Evolutionary conservation across 2,113 vertebrate genomes (phyloP).

Genomic region (Eubucco bourcierii): DNA sequence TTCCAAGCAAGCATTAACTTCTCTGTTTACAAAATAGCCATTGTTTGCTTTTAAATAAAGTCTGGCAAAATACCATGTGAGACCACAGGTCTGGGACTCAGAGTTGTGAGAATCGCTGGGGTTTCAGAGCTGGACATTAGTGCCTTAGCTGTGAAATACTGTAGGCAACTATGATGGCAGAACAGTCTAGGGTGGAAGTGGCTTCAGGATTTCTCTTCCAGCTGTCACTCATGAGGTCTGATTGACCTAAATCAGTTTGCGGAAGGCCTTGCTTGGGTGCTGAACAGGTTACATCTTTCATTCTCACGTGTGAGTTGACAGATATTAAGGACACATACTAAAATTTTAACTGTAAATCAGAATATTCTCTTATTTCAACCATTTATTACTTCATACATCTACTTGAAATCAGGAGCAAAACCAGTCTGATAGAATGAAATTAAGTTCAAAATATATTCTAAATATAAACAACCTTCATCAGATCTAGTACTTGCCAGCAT

Average conservation of each 20-base stretch:
- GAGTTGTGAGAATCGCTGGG: not conserved
- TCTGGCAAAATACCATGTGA: not conserved
- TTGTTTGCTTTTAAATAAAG: not conserved
- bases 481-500: not conserved
- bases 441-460: not conserved
- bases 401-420: not conserved
- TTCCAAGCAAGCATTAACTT: not conserved
- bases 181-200: not conserved
- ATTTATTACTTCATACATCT: not conserved
- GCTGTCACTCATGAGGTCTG: not conserved
- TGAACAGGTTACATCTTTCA: not conserved
- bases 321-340: not conserved
- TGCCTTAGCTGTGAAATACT: not conserved
- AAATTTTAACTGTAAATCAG: not conserved
- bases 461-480: not conserved
- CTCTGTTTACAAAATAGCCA: not conserved
- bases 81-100: not conserved
- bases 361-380: not conserved
- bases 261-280: not conserved
- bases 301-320: rapidly evolving
- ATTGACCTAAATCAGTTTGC: too few species aligned
- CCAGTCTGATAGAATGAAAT: not conserved
- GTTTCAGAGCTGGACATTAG: not conserved
- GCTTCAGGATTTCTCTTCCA: not conserved
- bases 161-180: not conserved